These are phyloP conservation scores for Oreohelix idahoensis DNA, from an alignment of 1,140 invertebrate species.

Conservation along the genomic window DNA sequence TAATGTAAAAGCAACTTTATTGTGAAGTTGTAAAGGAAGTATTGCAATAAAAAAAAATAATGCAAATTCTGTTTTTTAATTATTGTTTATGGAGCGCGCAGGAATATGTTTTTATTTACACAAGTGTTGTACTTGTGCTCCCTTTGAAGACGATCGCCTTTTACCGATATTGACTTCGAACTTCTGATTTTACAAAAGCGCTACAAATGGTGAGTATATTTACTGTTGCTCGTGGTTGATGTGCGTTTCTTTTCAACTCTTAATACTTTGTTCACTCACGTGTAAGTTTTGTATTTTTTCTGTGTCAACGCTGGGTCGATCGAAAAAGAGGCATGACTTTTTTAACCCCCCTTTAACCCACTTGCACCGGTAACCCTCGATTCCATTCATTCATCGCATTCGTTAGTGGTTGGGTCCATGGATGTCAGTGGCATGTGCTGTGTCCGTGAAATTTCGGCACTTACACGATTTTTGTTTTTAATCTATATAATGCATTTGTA, in stretches of 20 bases:
- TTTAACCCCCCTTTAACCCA: not conserved
- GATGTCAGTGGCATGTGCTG: too few species aligned
- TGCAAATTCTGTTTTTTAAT: not conserved
- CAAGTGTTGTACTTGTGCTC: conserved; percentile 56
- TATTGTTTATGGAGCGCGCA: conserved; percentile 50
- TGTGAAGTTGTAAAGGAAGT: too few species aligned
- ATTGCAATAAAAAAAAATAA: too few species aligned
- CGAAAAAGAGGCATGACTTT: conserved; percentile 36
- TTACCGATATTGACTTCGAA: conserved; percentile 9
- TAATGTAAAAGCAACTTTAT: too few species aligned
- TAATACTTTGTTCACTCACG: conserved; percentile 9
- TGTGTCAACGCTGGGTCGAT: conserved; percentile 36
- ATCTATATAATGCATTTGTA: too few species aligned
- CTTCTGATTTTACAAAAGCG: not conserved
- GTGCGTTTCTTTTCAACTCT: not conserved
- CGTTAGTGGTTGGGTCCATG: too few species aligned
- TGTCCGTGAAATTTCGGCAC: too few species aligned
- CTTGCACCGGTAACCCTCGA: conserved; percentile 5
- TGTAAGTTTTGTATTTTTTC: conserved; percentile 12
- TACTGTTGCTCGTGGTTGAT: not conserved
- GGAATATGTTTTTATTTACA: conserved; percentile 66
- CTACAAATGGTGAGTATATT: conserved; percentile 25
- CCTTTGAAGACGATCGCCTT: conserved; percentile 49
- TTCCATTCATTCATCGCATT: too few species aligned
- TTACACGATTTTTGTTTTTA: too few species aligned